Evolutionary conservation across 2,888 invertebrate genomes (phyloP).

Genomic region (Reticulitermes lucifugus): DNA sequence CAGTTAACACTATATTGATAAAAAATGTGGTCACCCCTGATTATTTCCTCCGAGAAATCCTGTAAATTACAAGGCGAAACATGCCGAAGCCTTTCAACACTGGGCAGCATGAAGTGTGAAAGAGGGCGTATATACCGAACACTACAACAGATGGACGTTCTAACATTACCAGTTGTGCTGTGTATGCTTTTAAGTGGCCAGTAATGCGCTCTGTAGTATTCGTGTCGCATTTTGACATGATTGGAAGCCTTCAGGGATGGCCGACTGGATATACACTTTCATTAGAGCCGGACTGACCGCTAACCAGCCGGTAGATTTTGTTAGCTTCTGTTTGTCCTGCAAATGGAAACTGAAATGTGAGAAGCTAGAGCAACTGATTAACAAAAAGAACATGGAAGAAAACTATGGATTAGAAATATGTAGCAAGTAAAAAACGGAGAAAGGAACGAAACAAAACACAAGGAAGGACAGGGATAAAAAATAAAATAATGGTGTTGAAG

Average conservation of each 20-base stretch:
- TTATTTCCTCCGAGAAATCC: not conserved
- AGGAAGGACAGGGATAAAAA: too few species aligned
- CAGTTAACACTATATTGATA: too few species aligned
- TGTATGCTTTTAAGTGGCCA: conserved; percentile 32
- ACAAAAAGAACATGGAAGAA: too few species aligned
- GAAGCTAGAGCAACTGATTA: too few species aligned
- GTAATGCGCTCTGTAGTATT: conserved; percentile 27
- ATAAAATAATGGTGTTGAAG: too few species aligned
- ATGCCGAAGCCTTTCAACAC: conserved; percentile 48
- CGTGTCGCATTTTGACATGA: conserved; percentile 18
- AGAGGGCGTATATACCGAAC: conserved; percentile 13
- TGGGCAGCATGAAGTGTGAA: conserved; percentile 19
- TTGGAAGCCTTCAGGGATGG: conserved; percentile 29
- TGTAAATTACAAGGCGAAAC: conserved; percentile 48
- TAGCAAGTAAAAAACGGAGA: too few species aligned
- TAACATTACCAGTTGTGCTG: conserved; percentile 31
- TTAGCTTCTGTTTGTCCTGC: not conserved
- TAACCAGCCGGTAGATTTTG: not conserved
- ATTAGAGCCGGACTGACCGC: conserved; percentile 4
- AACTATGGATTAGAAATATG: too few species aligned
- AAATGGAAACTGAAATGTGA: too few species aligned
- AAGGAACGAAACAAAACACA: too few species aligned
- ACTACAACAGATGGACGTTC: conserved; percentile 8
- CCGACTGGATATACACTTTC: conserved; percentile 2
- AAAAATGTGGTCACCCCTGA: not conserved